Conservation (phyloP, 1,140 invertebrate species). For the Matsumurasca onukii region DNA sequence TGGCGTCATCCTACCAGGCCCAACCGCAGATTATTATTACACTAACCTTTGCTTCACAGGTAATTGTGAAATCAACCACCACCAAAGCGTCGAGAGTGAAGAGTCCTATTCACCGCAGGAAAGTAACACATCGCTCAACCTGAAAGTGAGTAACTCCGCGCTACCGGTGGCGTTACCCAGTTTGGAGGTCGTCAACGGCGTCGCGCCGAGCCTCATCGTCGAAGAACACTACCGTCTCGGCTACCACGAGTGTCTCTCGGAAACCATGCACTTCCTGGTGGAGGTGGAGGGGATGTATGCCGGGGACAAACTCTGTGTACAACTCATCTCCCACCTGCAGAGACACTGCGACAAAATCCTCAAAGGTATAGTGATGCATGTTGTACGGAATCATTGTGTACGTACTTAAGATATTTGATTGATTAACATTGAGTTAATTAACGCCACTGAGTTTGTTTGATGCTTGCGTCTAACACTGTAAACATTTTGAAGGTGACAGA, state of each 20-base stretch:
- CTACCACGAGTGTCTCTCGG: conserved; percentile 87
- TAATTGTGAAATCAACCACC: neutral
- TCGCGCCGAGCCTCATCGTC: conserved; percentile 27
- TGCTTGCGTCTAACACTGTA: too few relatives aligned
- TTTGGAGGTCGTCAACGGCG: neutral
- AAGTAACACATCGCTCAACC: neutral
- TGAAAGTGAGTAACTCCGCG: conserved; percentile 61
- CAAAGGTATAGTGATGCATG: conserved; percentile 50
- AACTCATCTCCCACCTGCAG: conserved; percentile 80
- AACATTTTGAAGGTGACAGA: too few relatives aligned
- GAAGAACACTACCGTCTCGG: conserved; percentile 70
- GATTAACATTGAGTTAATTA: too few relatives aligned
- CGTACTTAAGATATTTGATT: too few relatives aligned
- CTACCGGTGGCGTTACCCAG: conserved; percentile 54
- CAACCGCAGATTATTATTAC: too few relatives aligned
- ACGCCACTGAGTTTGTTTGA: too few relatives aligned
- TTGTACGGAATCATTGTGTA: too few relatives aligned
- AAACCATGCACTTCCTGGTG: conserved; percentile 85
- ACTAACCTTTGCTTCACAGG: too few relatives aligned
- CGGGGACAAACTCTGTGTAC: conserved; percentile 76
- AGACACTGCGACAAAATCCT: conserved; percentile 74
- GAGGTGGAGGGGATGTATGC: conserved; percentile 79
- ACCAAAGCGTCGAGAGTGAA: conserved; percentile 7
- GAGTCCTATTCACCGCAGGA: conserved; percentile 26
- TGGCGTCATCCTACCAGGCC: too few relatives aligned